Base-by-base conservation (phyloP, 30 jellyfish, hydroid and myxozoan species). In the Aurelia sp. region DNA sequence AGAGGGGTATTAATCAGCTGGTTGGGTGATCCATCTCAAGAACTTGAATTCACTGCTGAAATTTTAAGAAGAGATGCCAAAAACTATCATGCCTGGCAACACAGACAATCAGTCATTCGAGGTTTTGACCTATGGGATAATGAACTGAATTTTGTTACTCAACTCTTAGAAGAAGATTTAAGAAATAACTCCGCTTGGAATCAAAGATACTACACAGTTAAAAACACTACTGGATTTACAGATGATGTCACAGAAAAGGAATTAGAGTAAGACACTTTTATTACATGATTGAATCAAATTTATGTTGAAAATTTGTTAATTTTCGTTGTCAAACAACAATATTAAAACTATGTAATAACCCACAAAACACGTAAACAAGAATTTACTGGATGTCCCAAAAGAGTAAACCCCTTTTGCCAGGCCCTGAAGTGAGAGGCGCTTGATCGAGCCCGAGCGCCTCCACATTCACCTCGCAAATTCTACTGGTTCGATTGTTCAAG, bases 31-130 rank as follows among this genome's bases (percentile, higher is more conserved):
- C 89, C 97, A n/a, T 87, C 97, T 17, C 35, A 76, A 27, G 99
- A 96, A 80, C 95, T 96, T 33, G 92, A 88, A 8, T 96, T 96
- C 74, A 90, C 97, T 35, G 96, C 92, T 5, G 97, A 85, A 41
- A 89, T 96, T 21, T 69, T 96, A 27, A 63, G 81, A 67, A 73
- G 72, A 27, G 99, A 96, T 76, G 92, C 97, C 35, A 96, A 96
- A 72, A 96, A 96, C 65, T 96, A 96, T 58, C 99, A 96, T 64
- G 96, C 99, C 8, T 96, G 99, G 99, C 99, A 96, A 81, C 98
- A 96, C 80, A 67, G 99, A 47, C 99, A 96, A 63, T 88, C 92
- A 24, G 87, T 96, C 38, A 74, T 96, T 27, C 58, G 76, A 60
- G 92, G 61, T 51, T 91, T 91, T 72, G 75, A 92, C 19, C 55